These are phyloP conservation scores for Nasonia oneida DNA, from an alignment of 2,888 invertebrate genomes.

Conservation along the genomic window DNA sequence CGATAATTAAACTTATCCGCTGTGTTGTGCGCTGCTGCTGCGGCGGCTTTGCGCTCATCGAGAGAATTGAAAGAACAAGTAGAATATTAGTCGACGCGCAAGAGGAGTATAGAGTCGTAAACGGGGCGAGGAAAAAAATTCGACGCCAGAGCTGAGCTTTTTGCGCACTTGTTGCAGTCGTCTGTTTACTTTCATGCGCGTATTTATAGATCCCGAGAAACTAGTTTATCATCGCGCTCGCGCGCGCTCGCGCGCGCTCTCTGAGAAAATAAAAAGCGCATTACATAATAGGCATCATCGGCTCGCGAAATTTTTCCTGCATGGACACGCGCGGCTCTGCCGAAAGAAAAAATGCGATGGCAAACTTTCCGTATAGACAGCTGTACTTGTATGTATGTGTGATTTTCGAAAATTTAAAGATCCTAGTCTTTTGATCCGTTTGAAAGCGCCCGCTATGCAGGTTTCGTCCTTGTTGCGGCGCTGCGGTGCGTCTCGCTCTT, in stretches of 20 bases:
- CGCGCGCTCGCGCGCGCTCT: neutral
- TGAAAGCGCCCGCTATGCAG: neutral
- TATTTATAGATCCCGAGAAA: conserved; percentile 10
- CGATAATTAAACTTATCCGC: neutral
- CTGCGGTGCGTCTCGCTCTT: neutral
- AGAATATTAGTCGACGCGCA: neutral
- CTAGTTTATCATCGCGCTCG: conserved; percentile 2
- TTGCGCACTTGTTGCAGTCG: conserved; percentile 7
- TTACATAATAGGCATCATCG: conserved; percentile 4
- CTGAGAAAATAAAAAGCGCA: conserved; percentile 6
- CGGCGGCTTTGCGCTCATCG: neutral
- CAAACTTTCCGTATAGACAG: neutral
- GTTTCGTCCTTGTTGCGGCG: neutral
- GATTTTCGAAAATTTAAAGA: neutral
- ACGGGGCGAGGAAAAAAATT: neutral
- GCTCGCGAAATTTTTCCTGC: neutral
- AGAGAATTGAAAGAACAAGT: neutral
- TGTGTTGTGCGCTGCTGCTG: neutral
- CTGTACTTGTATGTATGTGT: neutral
- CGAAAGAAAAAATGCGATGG: neutral
- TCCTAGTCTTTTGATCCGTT: neutral
- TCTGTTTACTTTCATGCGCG: conserved; percentile 10
- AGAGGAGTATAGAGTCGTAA: conserved; percentile 1
- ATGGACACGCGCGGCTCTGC: neutral
- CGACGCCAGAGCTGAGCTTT: neutral